Percentiles rank a stretch among this genome's conserved stretches.
These are phyloP conservation scores for Tenthredo notha DNA, from an alignment of 2,888 invertebrate genomes.

Conservation along the genomic window DNA sequence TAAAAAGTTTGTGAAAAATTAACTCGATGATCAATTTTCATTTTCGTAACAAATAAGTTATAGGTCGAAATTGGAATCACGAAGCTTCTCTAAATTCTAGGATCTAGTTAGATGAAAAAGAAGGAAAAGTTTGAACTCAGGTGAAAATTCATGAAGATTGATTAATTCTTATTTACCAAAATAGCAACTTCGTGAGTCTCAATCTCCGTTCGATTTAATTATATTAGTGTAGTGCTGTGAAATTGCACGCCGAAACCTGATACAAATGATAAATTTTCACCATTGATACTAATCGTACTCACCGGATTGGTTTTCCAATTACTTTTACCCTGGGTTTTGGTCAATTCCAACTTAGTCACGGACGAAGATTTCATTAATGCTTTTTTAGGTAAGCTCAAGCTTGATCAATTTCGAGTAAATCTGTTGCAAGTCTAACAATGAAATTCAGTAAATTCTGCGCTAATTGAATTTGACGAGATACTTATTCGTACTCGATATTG, in stretches of 20 bases:
- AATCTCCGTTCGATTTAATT: constrained; percentile 26
- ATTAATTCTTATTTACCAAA: constrained; percentile 20
- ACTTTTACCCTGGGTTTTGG: not conserved
- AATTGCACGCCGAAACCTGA: constrained; percentile 22
- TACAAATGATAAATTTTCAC: constrained; percentile 4
- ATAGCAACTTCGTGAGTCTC: constrained; percentile 33
- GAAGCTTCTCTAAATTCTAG: no score
- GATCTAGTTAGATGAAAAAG: not conserved
- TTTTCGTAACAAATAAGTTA: no score
- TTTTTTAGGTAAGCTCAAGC: not conserved
- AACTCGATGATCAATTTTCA: no score
- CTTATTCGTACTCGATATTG: not conserved
- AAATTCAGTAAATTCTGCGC: not conserved
- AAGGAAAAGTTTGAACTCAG: not conserved
- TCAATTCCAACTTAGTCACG: constrained; percentile 10
- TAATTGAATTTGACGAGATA: not conserved
- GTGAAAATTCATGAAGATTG: not conserved
- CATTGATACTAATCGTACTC: constrained; percentile 36
- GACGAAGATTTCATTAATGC: not conserved
- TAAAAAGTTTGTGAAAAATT: no score
- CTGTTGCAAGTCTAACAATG: not conserved
- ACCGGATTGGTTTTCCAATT: constrained; percentile 26
- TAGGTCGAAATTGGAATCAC: no score
- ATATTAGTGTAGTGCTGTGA: constrained; percentile 32
- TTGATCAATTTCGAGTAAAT: not conserved